A percentile compares a stretch with the other conserved stretches of the same genome.
Evolutionary conservation across 2,797 vertebrate species (phyloP).

Genomic region (Phalanger gymnotis): DNA sequence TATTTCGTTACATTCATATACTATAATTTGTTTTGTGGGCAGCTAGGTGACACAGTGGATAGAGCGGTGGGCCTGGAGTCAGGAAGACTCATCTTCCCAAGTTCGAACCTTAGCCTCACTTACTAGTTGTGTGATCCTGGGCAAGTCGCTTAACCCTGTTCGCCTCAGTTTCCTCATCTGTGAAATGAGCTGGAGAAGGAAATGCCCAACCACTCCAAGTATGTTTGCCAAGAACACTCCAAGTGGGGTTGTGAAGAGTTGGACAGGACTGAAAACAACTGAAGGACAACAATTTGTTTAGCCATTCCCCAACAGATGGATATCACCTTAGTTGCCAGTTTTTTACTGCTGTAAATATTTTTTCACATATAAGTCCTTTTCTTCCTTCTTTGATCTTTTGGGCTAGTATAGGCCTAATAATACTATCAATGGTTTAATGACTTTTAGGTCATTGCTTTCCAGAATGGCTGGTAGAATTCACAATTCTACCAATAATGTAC

Average conservation of each 20-base stretch:
- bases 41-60: neutral
- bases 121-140: neutral
- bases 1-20: neutral
- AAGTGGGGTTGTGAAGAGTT: neutral
- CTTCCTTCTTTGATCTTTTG: neutral
- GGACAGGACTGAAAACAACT: no score
- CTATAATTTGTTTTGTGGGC: neutral
- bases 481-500: neutral
- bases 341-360: neutral
- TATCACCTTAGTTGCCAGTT: neutral
- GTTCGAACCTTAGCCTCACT: neutral
- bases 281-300: neutral
- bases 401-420: neutral
- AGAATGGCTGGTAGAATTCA: neutral
- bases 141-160: neutral
- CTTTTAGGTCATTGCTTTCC: neutral
- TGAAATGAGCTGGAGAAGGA: neutral
- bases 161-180: neutral
- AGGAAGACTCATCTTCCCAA: neutral
- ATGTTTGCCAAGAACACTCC: neutral
- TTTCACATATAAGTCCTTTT: neutral
- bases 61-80: neutral
- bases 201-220: neutral
- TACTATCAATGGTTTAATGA: neutral
- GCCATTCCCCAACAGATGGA: neutral